Base-by-base conservation (phyloP, 1,140 invertebrate genomes). In the Pseudoatta argentina region DNA sequence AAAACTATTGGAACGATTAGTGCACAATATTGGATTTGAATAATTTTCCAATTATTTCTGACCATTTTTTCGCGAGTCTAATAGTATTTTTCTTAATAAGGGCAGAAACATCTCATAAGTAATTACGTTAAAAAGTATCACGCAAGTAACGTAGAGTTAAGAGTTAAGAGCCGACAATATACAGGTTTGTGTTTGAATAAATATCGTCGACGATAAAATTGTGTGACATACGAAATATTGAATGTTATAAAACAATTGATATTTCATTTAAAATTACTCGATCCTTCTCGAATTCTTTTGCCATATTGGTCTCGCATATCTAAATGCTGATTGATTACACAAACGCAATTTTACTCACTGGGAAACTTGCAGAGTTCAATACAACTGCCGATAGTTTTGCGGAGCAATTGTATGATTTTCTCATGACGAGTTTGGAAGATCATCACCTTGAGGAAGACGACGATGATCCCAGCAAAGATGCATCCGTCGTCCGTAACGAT, bases 401-500 rank as follows among this genome's bases (percentile, higher is more conserved):
- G 53, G 12, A 91, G 85, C 27, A 92, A 77, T 77, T 72, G 85
- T 48, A 64, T 72, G 69, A 94, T 94, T 66, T 87, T 83, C 14
- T 89, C 76, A 30, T 64, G 89, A 21, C 82, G 86, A 55, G 85
- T 83, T 78, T 93, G 92, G 81, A 91, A 92, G 85, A 89, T 89
- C 44, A 93, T 89, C 21, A 88, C 39, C 71, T 91, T 93, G 66
- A 90, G 90, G 7, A 91, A 71, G 10, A 93, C 85, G 0, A 93
- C 88, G 2, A 82, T 10, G 34, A 91, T 87, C 7, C 91, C 91
- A 8, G 87, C 88, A n/a, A 92, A 86, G 21, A 92, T 86, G 67
- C 92, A 93, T 4, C 91, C 91, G 18, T 91, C 88, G 59, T 94
- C 91, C 61, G 91, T 93, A 51, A 91, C 85, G 30, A 92, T 89